Evolutionary conservation across 2,888 invertebrate species (phyloP), one percentile per base, ranked within the genome.

Genomic region (Ennomos erosarius): DNA sequence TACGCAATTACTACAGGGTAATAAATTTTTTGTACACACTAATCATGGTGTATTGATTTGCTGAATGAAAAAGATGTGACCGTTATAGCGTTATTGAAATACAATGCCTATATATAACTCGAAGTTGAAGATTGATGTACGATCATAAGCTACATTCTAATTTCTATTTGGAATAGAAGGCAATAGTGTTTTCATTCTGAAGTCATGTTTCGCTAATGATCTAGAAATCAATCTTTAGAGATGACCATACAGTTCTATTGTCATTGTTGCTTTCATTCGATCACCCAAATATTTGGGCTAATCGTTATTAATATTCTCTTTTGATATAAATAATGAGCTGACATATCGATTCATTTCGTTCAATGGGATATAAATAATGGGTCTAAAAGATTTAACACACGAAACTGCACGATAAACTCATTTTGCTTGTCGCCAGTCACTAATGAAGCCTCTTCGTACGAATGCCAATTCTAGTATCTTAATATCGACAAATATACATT

Each of bases 51-150:
- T 62, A 68, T 64, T 64, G 65, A 68, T 62, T 60, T 54, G 59
- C 66, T 67, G 59, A 65, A 62, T 64, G 59, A 62, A 59, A 65
- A 66, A 57, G 55, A 55, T 60, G 55, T 57, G 50, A 63, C 64
- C 66, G 68, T 65, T 67, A 65, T 62, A 58, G 59, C 66, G 68
- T 65, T 67, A 65, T 62, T 59, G 59, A 47, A 59, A 55, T 42
- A 44, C 52, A 62, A 42, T 55, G 49, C 47, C 16, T 16, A 16
- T 16, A 16, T 16, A 37, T 35, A 43, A 48, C 51, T 59, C 33
- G 34, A 40, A 9, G 13, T 46, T 39, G n/a, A 42, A 51, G 47
- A 55, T 60, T 48, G 47, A 55, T 60, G 50, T 55, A 12, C 47
- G 8, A 47, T 42, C 55, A 55, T 59, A 54, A 40, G 39, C 47